Evolutionary conservation across 2,113 vertebrate species (phyloP).

Genomic region (Actinemys pallida): DNA sequence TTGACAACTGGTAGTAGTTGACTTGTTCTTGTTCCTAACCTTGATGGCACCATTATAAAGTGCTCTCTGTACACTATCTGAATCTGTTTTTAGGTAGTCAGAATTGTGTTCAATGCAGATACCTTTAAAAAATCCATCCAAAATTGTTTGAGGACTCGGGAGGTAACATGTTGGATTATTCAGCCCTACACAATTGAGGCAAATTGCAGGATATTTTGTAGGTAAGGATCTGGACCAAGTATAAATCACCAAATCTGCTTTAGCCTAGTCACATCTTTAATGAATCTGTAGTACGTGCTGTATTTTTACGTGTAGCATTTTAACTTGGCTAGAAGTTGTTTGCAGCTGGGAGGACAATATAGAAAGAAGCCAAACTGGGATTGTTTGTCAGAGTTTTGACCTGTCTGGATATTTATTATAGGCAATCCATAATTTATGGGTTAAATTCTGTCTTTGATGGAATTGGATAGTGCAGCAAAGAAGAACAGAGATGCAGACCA

Average conservation of each 20-base stretch:
- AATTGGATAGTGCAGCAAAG: background rate
- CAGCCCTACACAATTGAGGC: background rate
- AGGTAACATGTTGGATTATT: background rate
- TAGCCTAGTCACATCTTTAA: background rate
- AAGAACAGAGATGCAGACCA: background rate
- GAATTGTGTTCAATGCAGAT: background rate
- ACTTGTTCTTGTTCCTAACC: background rate
- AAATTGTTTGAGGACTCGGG: background rate
- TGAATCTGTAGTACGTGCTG: accelerated
- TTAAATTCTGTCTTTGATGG: background rate
- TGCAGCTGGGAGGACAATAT: background rate
- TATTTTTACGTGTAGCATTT: background rate
- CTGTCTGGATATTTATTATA: accelerated
- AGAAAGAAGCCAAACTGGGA: background rate
- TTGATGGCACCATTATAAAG: background rate
- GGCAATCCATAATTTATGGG: background rate
- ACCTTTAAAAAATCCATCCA: background rate
- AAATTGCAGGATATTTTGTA: background rate
- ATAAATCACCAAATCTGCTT: background rate
- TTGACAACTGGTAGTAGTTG: background rate
- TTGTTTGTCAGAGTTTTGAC: background rate
- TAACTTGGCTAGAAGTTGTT: background rate
- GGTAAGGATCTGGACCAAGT: background rate
- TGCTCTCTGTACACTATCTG: background rate
- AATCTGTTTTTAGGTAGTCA: background rate